Conservation (phyloP, 53 echinoderm and acorn worm genomes). For the Hippasteria phrygiana region DNA sequence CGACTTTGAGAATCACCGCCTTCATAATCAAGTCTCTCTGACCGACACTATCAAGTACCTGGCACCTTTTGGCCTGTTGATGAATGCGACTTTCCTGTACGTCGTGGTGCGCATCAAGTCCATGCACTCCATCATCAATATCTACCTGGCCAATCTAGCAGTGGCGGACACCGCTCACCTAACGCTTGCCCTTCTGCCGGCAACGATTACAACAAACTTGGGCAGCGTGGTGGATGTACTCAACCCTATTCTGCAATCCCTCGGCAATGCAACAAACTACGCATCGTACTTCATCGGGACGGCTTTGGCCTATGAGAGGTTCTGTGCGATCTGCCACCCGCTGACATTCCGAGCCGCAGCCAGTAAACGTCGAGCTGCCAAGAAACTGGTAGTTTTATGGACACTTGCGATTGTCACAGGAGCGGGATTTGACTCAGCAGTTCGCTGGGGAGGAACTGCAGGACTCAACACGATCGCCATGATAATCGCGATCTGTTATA, state of each 20-base stretch:
- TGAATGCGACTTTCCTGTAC: not conserved
- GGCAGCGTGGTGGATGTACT: too few relatives aligned
- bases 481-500: not conserved
- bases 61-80: not conserved
- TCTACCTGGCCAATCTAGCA: not conserved
- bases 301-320: not conserved
- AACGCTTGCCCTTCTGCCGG: too few relatives aligned
- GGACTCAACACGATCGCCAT: not conserved
- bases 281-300: not conserved
- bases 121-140: not conserved
- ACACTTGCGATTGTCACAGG: not conserved
- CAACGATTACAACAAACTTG: not conserved
- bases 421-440: not conserved
- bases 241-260: not conserved
- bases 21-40: not conserved
- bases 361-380: not conserved
- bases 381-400: not conserved
- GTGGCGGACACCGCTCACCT: not conserved
- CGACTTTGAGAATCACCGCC: not conserved
- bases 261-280: not conserved
- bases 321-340: not conserved
- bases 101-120: not conserved
- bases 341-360: not conserved
- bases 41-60: not conserved
- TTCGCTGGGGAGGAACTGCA: not conserved